Conservation (phyloP, 2,113 vertebrate species). For the Saccopteryx leptura region DNA sequence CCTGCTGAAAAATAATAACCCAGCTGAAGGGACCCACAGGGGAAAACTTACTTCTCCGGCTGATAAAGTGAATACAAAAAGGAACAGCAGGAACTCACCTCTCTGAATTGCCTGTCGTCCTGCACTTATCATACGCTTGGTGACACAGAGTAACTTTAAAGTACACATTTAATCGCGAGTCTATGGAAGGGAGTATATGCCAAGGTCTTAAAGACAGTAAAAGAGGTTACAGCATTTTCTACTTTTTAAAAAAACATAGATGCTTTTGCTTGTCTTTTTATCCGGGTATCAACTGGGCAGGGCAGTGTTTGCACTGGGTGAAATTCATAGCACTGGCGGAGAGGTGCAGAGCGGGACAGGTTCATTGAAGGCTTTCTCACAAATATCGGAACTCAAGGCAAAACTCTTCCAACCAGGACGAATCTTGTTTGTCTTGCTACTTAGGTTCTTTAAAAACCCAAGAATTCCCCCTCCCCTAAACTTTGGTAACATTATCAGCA, state of each 20-base stretch:
- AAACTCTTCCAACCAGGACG: neutral
- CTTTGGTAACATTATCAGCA: neutral
- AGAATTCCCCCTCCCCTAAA: neutral
- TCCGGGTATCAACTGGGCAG: neutral
- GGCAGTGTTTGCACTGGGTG: neutral
- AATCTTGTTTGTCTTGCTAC: neutral
- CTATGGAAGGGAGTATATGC: neutral
- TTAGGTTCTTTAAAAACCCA: slow-evolving; percentile 21
- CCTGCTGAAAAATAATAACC: slow-evolving; percentile 57
- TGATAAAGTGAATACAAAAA: slow-evolving; percentile 22
- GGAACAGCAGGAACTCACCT: neutral
- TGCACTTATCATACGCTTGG: neutral
- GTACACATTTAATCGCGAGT: neutral
- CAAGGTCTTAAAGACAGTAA: neutral
- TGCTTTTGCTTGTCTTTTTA: neutral
- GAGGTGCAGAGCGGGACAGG: neutral
- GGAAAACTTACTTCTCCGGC: slow-evolving; percentile 49
- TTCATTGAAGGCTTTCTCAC: neutral
- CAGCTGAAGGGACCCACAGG: slow-evolving; percentile 42
- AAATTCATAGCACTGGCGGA: neutral
- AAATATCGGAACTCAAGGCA: neutral
- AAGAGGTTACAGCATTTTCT: neutral
- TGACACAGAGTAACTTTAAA: neutral
- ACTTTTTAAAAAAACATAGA: neutral
- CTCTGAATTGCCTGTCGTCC: neutral